Percentiles rank a stretch among this genome's conserved stretches.
Conservation (phyloP, 2,888 invertebrate genomes). For the Leptodirus hochenwartii region DNA sequence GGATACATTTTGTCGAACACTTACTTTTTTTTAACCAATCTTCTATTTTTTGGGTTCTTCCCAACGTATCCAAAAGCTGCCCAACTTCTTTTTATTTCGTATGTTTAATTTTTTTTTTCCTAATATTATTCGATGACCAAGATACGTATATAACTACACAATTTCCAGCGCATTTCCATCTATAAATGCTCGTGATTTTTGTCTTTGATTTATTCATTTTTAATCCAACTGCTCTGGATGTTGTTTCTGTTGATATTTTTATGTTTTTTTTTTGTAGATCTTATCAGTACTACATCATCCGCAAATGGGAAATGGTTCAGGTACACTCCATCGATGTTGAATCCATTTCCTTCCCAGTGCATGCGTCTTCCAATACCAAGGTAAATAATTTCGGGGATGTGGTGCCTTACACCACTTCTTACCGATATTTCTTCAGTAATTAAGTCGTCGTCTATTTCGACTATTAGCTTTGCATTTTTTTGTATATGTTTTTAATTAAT, state of each 20-base stretch:
- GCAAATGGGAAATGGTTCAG: too few relatives aligned
- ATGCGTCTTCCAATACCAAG: neutral
- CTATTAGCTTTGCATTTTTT: neutral
- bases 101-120: too few relatives aligned
- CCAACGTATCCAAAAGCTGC: too few relatives aligned
- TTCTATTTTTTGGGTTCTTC: too few relatives aligned
- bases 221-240: neutral
- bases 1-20: too few relatives aligned
- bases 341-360: neutral
- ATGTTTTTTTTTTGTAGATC: neutral
- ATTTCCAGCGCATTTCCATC: too few relatives aligned
- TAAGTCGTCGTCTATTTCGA: too few relatives aligned
- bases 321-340: too few relatives aligned
- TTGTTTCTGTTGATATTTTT: neutral
- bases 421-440: neutral
- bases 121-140: neutral
- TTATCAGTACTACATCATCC: neutral
- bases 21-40: too few relatives aligned
- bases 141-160: too few relatives aligned
- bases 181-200: neutral
- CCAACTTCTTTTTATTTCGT: too few relatives aligned
- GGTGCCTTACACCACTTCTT: neutral
- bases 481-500: too few relatives aligned
- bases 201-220: neutral
- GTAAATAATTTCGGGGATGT: neutral